Evolutionary conservation across 2,113 vertebrate species (phyloP).

Genomic region (Oncorhynchus nerka): DNA sequence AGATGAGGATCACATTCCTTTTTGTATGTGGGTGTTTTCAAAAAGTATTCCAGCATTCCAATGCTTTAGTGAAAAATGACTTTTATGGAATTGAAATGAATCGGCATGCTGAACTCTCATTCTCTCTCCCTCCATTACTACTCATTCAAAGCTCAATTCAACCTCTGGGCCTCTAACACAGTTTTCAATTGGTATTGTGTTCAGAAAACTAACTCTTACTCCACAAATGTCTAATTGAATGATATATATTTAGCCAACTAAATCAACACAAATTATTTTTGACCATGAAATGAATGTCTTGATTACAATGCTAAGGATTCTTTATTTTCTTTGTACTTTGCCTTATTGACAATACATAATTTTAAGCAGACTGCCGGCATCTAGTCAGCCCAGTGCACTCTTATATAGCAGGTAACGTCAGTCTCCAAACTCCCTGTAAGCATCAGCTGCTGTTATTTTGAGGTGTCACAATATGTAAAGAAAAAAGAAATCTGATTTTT

Average conservation of each 20-base stretch:
- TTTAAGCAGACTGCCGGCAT: not conserved
- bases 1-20: conserved; percentile 65
- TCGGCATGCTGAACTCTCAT: not conserved
- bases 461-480: conserved; percentile 23
- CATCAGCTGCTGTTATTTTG: conserved; percentile 50
- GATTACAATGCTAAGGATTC: not conserved
- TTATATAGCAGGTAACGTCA: not conserved
- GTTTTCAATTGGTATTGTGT: not conserved
- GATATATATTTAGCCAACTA: not conserved
- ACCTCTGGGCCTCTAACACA: not conserved
- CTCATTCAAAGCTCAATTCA: not conserved
- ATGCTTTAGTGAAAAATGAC: conserved; percentile 1
- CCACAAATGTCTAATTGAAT: too few relatives aligned
- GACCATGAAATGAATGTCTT: conserved; percentile 10
- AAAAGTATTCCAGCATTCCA: conserved; percentile 40
- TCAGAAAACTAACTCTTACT: too few relatives aligned
- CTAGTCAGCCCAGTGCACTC: not conserved
- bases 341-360: conserved; percentile 13
- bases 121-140: not conserved
- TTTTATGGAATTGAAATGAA: not conserved
- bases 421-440: conserved; percentile 10
- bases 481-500: conserved; percentile 25
- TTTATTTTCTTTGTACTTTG: conserved; percentile 11
- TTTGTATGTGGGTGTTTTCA: conserved; percentile 46
- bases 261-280: conserved; percentile 29